These are phyloP conservation scores for Cryptus viduatorius DNA, from an alignment of 2,888 invertebrate genomes.

Conservation along the genomic window DNA sequence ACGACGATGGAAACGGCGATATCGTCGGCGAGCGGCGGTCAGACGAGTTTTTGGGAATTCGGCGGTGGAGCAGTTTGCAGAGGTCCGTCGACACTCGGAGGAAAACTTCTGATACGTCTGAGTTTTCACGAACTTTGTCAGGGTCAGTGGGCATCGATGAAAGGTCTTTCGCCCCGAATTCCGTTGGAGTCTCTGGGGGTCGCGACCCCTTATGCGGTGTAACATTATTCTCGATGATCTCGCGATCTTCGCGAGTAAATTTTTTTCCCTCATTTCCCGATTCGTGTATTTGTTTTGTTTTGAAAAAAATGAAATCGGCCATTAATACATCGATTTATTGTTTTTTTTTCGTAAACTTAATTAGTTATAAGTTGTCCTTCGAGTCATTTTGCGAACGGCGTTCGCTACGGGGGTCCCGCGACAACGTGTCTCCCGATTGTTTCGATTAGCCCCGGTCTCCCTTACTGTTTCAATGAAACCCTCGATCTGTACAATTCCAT, in stretches of 20 bases:
- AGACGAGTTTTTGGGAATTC: conserved; percentile 79
- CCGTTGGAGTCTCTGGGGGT: conserved; percentile 84
- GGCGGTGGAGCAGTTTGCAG: conserved; percentile 86
- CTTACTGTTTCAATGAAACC: background rate
- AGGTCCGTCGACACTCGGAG: conserved; percentile 90
- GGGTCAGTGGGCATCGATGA: conserved; percentile 93
- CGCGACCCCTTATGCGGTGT: conserved; percentile 33
- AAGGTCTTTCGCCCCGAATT: conserved; percentile 89
- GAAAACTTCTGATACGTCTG: conserved; percentile 89
- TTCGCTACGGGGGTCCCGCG: too few relatives aligned
- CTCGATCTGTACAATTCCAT: conserved; percentile 40
- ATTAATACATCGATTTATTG: too few relatives aligned
- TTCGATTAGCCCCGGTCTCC: background rate
- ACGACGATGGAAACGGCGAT: conserved; percentile 15
- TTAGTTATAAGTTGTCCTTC: too few relatives aligned
- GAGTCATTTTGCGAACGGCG: too few relatives aligned
- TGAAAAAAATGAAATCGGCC: too few relatives aligned
- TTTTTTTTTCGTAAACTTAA: too few relatives aligned
- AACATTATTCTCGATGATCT: background rate
- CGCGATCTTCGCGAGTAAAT: too few relatives aligned
- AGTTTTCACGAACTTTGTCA: conserved; percentile 91
- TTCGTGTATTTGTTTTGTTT: too few relatives aligned
- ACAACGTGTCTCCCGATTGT: too few relatives aligned
- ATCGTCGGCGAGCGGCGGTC: conserved; percentile 23
- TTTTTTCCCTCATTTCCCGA: too few relatives aligned